Evolutionary conservation across 2,797 vertebrate genomes (phyloP).

Genomic region (Periophthalmus magnuspinnatus): DNA sequence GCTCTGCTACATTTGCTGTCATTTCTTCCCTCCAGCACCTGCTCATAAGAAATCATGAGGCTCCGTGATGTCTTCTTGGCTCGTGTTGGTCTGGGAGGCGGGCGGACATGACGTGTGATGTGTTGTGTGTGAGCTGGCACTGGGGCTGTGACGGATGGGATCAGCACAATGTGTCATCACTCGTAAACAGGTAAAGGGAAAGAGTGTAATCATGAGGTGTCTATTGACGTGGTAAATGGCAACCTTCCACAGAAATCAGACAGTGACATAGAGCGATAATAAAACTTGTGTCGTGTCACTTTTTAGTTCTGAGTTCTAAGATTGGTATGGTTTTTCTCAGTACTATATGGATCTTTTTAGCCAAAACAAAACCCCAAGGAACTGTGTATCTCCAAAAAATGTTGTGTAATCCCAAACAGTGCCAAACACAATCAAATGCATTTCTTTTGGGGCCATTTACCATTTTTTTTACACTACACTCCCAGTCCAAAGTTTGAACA

Average conservation of each 20-base stretch:
- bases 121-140: constrained; percentile 26
- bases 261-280: background rate
- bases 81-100: constrained; percentile 51
- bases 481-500: too few relatives aligned
- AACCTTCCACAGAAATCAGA: background rate
- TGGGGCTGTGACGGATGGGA: constrained; percentile 23
- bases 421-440: too few relatives aligned
- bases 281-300: constrained; percentile 5
- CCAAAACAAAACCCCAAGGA: too few relatives aligned
- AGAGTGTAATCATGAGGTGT: constrained; percentile 21
- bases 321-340: too few relatives aligned
- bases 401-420: too few relatives aligned
- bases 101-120: constrained; percentile 41
- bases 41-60: constrained; percentile 67
- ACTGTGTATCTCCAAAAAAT: too few relatives aligned
- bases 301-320: background rate
- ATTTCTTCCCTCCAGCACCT: constrained; percentile 62
- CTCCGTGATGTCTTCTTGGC: constrained; percentile 61
- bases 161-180: constrained; percentile 18
- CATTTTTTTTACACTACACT: too few relatives aligned
- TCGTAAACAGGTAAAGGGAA: constrained; percentile 24
- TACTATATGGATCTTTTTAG: too few relatives aligned
- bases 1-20: constrained; percentile 60
- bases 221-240: constrained; percentile 15
- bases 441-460: too few relatives aligned